Conservation (phyloP, 2,797 vertebrate species). For the Adelosebastes latens region DNA sequence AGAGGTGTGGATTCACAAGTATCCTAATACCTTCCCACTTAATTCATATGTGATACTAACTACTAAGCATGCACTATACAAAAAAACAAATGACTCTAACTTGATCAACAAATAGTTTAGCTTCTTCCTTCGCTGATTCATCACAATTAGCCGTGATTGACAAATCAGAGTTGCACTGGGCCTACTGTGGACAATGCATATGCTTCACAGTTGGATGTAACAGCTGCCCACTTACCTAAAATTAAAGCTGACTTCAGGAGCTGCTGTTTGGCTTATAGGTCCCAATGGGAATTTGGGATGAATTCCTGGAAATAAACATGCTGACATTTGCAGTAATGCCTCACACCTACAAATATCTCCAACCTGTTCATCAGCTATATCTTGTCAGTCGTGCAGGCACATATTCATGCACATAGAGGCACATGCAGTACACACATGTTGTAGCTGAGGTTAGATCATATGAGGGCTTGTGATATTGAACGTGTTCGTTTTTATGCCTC, state of each 20-base stretch:
- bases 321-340: constrained; percentile 47
- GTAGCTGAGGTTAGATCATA: no score
- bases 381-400: background rate
- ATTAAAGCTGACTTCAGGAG: constrained; percentile 57
- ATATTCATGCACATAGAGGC: background rate
- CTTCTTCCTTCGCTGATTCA: constrained; percentile 39
- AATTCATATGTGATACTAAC: background rate
- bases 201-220: constrained; percentile 53
- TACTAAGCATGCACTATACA: background rate
- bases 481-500: no score
- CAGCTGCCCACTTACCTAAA: constrained; percentile 55
- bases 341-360: constrained; percentile 36
- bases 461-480: no score
- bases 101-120: constrained; percentile 7
- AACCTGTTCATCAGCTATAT: constrained; percentile 14
- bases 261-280: constrained; percentile 41
- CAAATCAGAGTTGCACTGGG: constrained; percentile 26
- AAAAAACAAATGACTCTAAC: background rate
- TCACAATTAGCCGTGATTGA: constrained; percentile 48
- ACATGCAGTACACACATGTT: background rate
- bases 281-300: constrained; percentile 29
- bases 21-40: background rate
- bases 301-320: constrained; percentile 55
- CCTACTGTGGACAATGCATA: constrained; percentile 41
- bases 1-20: background rate